Conservation (phyloP, 2,113 vertebrate species). For the Todiramphus chloris region DNA sequence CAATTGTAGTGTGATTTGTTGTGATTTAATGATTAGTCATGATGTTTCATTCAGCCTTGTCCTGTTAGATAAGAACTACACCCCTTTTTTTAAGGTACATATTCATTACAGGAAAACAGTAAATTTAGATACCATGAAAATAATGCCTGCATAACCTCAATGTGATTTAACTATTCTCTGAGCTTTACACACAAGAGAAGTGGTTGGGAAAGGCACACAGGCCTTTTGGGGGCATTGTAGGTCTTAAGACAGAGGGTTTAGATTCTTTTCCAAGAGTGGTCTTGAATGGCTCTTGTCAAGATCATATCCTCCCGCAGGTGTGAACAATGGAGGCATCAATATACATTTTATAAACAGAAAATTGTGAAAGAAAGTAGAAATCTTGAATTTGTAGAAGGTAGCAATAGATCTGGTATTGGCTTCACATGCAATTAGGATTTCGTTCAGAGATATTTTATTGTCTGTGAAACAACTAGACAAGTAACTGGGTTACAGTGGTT, state of each 20-base stretch:
- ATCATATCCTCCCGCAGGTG: not conserved
- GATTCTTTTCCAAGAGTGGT: not conserved
- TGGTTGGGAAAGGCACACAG: not conserved
- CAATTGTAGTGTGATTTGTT: not conserved
- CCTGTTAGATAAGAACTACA: not conserved
- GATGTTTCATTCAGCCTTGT: not conserved
- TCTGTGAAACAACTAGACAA: not conserved
- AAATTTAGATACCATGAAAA: not conserved
- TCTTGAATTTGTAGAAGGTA: not conserved
- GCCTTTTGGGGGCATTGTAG: not conserved
- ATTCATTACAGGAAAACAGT: not conserved
- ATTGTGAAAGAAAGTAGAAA: not conserved
- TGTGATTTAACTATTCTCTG: not conserved
- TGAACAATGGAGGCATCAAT: not conserved
- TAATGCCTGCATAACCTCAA: not conserved
- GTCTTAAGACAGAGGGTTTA: not conserved
- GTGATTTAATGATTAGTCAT: not conserved
- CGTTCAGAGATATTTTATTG: not conserved
- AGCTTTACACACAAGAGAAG: not conserved
- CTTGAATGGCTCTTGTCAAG: not conserved
- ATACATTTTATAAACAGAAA: not conserved
- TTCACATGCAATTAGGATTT: not conserved
- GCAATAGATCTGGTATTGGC: rapidly evolving
- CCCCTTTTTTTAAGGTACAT: not conserved
- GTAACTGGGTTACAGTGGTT: not conserved